Percentiles rank a stretch among this genome's conserved stretches.
These are phyloP conservation scores for Eolophus roseicapilla DNA, from an alignment of 2,113 vertebrate species.

Conservation along the genomic window DNA sequence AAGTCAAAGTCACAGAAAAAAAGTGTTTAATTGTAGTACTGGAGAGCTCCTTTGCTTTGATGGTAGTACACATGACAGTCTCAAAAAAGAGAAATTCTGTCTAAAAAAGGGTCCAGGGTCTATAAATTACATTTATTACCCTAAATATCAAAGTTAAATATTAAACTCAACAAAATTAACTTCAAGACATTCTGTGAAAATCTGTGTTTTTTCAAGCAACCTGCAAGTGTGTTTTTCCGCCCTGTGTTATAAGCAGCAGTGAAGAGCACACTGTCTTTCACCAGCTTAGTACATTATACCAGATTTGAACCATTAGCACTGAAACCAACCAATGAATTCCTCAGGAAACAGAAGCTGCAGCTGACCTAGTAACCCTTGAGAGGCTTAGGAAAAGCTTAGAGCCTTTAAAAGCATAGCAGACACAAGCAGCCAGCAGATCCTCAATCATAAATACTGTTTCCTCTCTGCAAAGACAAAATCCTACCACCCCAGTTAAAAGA, in stretches of 20 bases:
- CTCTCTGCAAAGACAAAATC: background rate
- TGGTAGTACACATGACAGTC: background rate
- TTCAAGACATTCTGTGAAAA: background rate
- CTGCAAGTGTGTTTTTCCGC: background rate
- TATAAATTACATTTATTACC: background rate
- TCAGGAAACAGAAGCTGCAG: background rate
- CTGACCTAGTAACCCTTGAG: conserved; percentile 28
- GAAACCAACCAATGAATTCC: background rate
- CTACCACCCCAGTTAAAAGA: background rate
- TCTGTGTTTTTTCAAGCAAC: background rate
- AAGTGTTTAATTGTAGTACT: background rate
- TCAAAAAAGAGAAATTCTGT: background rate
- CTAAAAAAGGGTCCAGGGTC: background rate
- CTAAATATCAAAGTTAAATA: background rate
- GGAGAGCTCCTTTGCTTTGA: background rate
- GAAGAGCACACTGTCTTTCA: background rate
- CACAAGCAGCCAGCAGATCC: background rate
- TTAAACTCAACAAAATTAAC: background rate
- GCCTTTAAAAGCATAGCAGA: conserved; percentile 10
- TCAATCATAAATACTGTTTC: background rate
- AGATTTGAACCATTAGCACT: background rate
- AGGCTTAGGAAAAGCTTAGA: conserved; percentile 6
- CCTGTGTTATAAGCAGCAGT: background rate
- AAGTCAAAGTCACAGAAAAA: background rate
- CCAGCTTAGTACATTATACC: background rate